Evolutionary conservation across 2,113 vertebrate species (phyloP), one percentile per base, ranked within the genome.

Genomic region (Gallinago media): DNA sequence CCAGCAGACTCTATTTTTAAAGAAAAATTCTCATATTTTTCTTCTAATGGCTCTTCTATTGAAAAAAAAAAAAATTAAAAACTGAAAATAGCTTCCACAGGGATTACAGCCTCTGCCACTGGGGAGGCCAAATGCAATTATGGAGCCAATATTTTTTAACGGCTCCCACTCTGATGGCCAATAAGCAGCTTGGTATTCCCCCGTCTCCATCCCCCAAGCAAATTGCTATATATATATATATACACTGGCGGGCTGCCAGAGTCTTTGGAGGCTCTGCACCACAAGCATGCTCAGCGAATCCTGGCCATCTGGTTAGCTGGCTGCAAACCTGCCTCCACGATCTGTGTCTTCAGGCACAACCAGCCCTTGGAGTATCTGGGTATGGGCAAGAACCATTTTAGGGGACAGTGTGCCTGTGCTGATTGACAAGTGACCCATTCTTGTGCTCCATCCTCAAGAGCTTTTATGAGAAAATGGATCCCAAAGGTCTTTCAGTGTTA

Each of bases 271-370:
- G 82, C 63, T 84, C 27, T 91, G 88, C 65, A 77, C 88, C 93
- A 95, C 93, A 88, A 83, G 89, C 67, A 80, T 55, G 88, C 94
- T 95, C 90, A 59, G 61, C 71, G 88, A 91, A 65, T 94, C 73
- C 65, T 82, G 86, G 77, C 96, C 94, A 95, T 96, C 95, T 96
- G 91, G 92, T 84, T 72, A 88, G 92, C 96, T 94, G 86, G 83
- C 86, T 74, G 65, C 25, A 85, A 77, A 88, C 34, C 78, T 68
- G 61, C 40, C 62, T 89, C 78, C 40, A 52, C 4, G 9, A 59
- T 79, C 85, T 2, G 4, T 8, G 1, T 44, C 76, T 74, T 71
- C 1, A 0, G 85, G 83, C 72, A 71, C 56, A 83, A 94, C 66
- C 88, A 62, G 66, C 44, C 83, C 68, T 46, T 88, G 54, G 72